Evolutionary conservation across 2,797 vertebrate genomes (phyloP).

Genomic region (Clarias laeviceps): DNA sequence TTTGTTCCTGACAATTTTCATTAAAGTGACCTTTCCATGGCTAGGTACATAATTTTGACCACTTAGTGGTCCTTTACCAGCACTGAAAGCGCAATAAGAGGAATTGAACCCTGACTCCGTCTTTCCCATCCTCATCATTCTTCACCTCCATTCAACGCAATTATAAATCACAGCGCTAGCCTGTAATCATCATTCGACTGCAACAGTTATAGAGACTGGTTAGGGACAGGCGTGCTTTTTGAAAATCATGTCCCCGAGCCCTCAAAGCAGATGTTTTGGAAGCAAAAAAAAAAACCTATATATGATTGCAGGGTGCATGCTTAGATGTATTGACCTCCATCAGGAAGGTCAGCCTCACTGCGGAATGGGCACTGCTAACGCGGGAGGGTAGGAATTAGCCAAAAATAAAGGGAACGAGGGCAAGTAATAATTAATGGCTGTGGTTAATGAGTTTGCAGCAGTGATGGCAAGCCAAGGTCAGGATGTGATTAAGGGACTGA

Average conservation of each 20-base stretch:
- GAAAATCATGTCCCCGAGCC: background rate
- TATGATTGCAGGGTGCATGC: slow-evolving; percentile 31
- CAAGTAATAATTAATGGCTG: slow-evolving; percentile 52
- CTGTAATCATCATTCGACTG: slow-evolving; percentile 38
- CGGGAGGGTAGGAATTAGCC: slow-evolving; percentile 37
- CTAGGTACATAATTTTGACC: slow-evolving; percentile 16
- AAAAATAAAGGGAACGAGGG: slow-evolving; percentile 46
- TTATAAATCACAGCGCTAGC: slow-evolving; percentile 29
- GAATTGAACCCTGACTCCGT: slow-evolving; percentile 27
- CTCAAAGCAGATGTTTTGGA: slow-evolving; percentile 37
- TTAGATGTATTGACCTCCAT: slow-evolving; percentile 39
- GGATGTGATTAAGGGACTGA: slow-evolving; percentile 31
- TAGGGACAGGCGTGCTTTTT: background rate
- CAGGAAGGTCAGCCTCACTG: slow-evolving; percentile 15
- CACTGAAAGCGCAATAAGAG: slow-evolving; percentile 16
- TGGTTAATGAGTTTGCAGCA: slow-evolving; percentile 46
- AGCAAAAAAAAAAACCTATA: slow-evolving; percentile 3
- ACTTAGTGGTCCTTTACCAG: slow-evolving; percentile 11
- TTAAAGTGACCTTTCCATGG: slow-evolving; percentile 21
- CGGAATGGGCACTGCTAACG: slow-evolving; percentile 21
- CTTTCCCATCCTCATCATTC: slow-evolving; percentile 18
- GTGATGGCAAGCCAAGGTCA: slow-evolving; percentile 41
- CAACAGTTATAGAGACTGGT: slow-evolving; percentile 1
- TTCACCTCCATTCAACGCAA: slow-evolving; percentile 26
- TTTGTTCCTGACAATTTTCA: background rate